Evolutionary conservation across 2,113 vertebrate genomes (phyloP).

Genomic region (Verasper variegatus): DNA sequence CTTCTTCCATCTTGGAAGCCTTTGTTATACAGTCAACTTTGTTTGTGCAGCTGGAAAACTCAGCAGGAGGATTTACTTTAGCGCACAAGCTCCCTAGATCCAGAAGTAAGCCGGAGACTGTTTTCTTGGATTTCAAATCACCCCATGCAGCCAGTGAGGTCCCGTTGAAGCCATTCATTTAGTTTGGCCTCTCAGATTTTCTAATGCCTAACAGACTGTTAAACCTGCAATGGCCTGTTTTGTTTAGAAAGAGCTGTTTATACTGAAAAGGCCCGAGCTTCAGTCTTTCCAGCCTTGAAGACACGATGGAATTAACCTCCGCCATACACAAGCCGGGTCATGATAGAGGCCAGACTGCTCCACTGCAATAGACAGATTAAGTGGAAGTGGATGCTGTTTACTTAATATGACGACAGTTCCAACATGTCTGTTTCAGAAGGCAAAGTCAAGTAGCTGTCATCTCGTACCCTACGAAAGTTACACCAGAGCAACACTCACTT

Average conservation of each 20-base stretch:
- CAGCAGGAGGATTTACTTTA: constrained; percentile 56
- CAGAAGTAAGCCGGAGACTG: constrained; percentile 52
- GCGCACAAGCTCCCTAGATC: constrained; percentile 57
- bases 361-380: constrained; percentile 39
- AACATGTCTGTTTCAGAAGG: constrained; percentile 42
- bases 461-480: not conserved
- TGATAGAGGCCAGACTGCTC: constrained; percentile 65
- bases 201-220: constrained; percentile 25
- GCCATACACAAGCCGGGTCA: constrained; percentile 61
- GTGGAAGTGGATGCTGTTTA: constrained; percentile 53
- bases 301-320: constrained; percentile 47
- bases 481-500: constrained; percentile 8
- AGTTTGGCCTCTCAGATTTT: constrained; percentile 27
- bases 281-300: constrained; percentile 38
- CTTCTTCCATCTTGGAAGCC: constrained; percentile 58
- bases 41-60: constrained; percentile 85
- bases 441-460: constrained; percentile 59
- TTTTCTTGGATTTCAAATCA: constrained; percentile 61
- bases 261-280: constrained; percentile 24
- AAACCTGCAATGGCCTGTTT: constrained; percentile 32
- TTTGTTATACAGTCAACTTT: constrained; percentile 78
- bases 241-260: constrained; percentile 46
- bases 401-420: constrained; percentile 43
- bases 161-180: constrained; percentile 42
- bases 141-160: constrained; percentile 42